phyloP scores from a whole-genome alignment of 2,888 invertebrate species.

The Geotrupes spiniger region DNA sequence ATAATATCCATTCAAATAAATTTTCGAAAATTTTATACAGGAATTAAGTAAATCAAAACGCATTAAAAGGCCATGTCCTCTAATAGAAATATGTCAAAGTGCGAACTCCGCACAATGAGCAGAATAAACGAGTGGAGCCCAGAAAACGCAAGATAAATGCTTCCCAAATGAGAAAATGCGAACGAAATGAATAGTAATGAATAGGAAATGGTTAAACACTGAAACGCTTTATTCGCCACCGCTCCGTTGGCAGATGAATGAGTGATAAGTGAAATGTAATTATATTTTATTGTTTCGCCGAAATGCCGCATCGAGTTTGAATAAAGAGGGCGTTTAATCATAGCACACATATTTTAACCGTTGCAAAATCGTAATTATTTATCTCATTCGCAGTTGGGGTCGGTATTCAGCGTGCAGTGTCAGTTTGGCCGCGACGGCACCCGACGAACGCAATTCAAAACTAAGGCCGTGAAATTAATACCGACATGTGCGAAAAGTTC shows the following conservation, averaged over 20 bases:
- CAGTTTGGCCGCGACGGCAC: too few relatives aligned
- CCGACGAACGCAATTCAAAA: too few relatives aligned
- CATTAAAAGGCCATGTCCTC: too few relatives aligned
- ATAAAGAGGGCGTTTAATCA: slow-evolving; percentile 43
- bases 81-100: slow-evolving; percentile 2
- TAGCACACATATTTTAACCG: slow-evolving; percentile 23
- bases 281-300: slow-evolving; percentile 49
- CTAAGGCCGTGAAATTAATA: too few relatives aligned
- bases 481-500: too few relatives aligned
- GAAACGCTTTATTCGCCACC: slow-evolving; percentile 47
- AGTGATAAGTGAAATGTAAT: slow-evolving; percentile 50
- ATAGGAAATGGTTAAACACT: slow-evolving; percentile 49
- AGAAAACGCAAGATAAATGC: slow-evolving; percentile 46
- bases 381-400: background rate
- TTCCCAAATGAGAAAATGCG: slow-evolving; percentile 47
- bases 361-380: slow-evolving; percentile 10
- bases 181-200: slow-evolving; percentile 50
- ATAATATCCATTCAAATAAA: too few relatives aligned
- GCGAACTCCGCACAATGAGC: slow-evolving; percentile 7
- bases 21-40: too few relatives aligned
- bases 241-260: slow-evolving; percentile 45
- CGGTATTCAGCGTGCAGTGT: too few relatives aligned
- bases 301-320: slow-evolving; percentile 45
- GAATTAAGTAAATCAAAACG: too few relatives aligned
- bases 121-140: slow-evolving; percentile 23